Base-by-base conservation (phyloP, 2,888 invertebrate genomes). In the Lithophane leautieri region DNA sequence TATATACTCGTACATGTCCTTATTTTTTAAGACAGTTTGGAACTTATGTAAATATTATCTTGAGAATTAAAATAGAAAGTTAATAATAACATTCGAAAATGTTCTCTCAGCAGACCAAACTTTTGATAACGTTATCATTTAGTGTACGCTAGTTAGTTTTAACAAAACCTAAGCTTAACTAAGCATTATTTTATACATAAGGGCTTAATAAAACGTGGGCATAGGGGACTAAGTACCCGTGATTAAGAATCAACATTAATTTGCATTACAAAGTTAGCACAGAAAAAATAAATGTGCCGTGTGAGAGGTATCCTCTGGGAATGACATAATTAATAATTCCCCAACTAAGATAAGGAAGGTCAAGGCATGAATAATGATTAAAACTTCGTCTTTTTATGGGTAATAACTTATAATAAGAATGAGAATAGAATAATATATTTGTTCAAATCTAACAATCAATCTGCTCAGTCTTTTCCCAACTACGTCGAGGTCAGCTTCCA, bases 211-310 rank as follows among this genome's bases (percentile, higher is more conserved):
- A 67, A 14, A 28, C 28, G 34, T 69, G 25, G 58, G 61, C 40
- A 52, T 25, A 78, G 14, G 52, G 52, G 12, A 50, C 76, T 40
- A 58, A 58, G 40, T 50, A 75, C 52, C 67, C n/a, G 66, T 65
- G 47, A 67, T 78, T 54, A 67, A 56, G 50, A 70, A 70, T 70
- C 50, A 78, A 67, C 70, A 67, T 81, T 70, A 77, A 73, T 78
- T 78, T 62, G 58, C 62, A 81, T 81, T 67, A 69, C 0, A 77
- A 72, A 62, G 47, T 77, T 47, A 34, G 1, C 16, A 22, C 25
- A 34, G 44, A 34, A 66, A 40, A 66, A 70, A 54, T n/a, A 42
- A 28, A 71, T 28, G 11, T 71, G 22, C 50, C 34, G 19, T 62
- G 34, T 62, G 34, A 22, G 71, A 40, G 28, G 16, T 14, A 42